Evolutionary conservation across 37 sponge, comb jelly and placozoan species (phyloP), one percentile per base, ranked within the genome.

Genomic region (Cladorhizidae sp.): DNA sequence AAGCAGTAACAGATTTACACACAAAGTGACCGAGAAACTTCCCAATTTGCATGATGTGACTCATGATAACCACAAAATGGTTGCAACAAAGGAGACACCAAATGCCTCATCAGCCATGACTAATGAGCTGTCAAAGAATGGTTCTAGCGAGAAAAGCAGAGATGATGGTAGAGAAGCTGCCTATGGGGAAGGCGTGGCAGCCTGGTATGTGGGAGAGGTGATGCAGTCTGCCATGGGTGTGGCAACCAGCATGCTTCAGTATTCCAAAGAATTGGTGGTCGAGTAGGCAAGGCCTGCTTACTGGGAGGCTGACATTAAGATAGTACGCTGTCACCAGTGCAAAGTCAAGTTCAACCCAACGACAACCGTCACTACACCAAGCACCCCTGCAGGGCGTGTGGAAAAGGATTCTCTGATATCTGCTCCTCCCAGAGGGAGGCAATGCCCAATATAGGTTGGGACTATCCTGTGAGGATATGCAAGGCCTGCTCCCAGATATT

Each of bases 381-480:
- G 79, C 98, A 97, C 62, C 98, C 94, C 73, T 97, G 98, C 42
- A 71, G 98, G 36, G 82, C 85, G 0, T 97, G 98, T 74, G 98
- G 98, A 1, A 82, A 89, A 67, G 94, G 95, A 2, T 89, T 97
- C 78, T 97, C 95, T 84, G 93, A 91, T 18, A 50, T 57, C 9
- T 97, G 98, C 76, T 90, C 98, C 43, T 22, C 63, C 15, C 72
- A 83, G 23, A 65, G 39, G 52, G 15, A 9, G 17, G 57, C 88
- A 21, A 90, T 95, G 3, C 96, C 96, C n/a, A 80, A 76, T 28
- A 78, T 89, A 75, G 97, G 97, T n/a, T 97, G 97, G 97, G 87
- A 88, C 70, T 70, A 88, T 72, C 92, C 92, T 0, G 94, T 94
- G 21, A 82, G 97, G 18, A 90, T 94, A 59, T 97, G 97, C 86